Conservation (phyloP, 2,797 vertebrate species). For the Dendrocincla tyrannina region DNA sequence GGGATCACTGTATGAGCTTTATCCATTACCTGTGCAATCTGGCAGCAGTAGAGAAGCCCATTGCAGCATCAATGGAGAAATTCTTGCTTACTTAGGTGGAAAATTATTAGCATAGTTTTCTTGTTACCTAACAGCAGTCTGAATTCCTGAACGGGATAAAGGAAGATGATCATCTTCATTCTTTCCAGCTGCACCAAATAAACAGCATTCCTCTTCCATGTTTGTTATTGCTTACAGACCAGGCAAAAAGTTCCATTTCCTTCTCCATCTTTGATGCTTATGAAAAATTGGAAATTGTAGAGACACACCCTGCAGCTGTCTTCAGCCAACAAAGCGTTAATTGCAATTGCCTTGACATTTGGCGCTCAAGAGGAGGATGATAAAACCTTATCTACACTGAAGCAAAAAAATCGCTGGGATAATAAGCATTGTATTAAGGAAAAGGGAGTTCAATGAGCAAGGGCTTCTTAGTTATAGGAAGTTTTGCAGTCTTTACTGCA, state of each 20-base stretch:
- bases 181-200: slow-evolving; percentile 65
- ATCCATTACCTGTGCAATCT: slow-evolving; percentile 25
- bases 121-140: slow-evolving; percentile 63
- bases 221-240: slow-evolving; percentile 58
- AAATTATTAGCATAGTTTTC: slow-evolving; percentile 68
- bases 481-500: background rate
- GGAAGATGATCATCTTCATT: slow-evolving; percentile 59
- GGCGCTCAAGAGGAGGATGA: background rate
- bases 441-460: background rate
- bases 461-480: background rate
- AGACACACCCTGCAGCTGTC: background rate
- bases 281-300: background rate
- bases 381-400: slow-evolving; percentile 3
- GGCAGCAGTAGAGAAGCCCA: background rate
- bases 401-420: background rate
- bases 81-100: slow-evolving; percentile 49
- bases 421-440: background rate
- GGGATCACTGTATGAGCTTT: background rate
- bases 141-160: slow-evolving; percentile 67
- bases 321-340: slow-evolving; percentile 12
- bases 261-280: slow-evolving; percentile 32
- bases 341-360: background rate
- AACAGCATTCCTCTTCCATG: slow-evolving; percentile 66
- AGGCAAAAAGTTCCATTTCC: slow-evolving; percentile 9
- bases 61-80: slow-evolving; percentile 33